phyloP scores from a whole-genome alignment of 2,797 vertebrate species.

The Spinibarbus caldwelli region DNA sequence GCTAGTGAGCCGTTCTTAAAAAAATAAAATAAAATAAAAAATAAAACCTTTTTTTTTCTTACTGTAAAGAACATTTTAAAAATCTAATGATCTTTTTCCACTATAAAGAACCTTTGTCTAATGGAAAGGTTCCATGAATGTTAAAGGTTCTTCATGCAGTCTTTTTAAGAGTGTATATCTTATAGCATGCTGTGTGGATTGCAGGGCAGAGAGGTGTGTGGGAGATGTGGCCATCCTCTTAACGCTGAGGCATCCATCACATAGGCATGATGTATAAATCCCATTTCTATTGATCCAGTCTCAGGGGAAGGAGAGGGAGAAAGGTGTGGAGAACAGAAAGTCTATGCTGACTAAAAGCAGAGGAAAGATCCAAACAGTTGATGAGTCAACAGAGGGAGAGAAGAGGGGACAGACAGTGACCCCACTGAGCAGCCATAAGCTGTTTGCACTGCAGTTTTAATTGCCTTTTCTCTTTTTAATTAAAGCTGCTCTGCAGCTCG shows the following conservation, averaged over 20 bases:
- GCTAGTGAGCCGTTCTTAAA: background rate
- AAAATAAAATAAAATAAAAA: rapidly evolving
- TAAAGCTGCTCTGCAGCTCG: slow-evolving; percentile 43
- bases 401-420: slow-evolving; percentile 30
- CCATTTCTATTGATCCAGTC: slow-evolving; percentile 50
- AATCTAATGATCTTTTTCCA: background rate
- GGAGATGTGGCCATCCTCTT: slow-evolving; percentile 19
- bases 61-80: background rate
- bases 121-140: background rate
- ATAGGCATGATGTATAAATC: slow-evolving; percentile 52
- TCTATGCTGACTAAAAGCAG: slow-evolving; percentile 10
- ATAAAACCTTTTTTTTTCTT: background rate
- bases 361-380: slow-evolving; percentile 17
- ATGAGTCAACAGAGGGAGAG: slow-evolving; percentile 24
- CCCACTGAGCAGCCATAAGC: slow-evolving; percentile 44
- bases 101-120: background rate
- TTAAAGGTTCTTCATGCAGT: background rate
- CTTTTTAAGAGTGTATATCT: background rate
- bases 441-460: slow-evolving; percentile 38
- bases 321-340: slow-evolving; percentile 11
- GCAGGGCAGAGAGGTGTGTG: background rate
- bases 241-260: slow-evolving; percentile 31
- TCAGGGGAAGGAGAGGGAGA: slow-evolving; percentile 11
- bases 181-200: background rate
- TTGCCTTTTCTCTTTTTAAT: slow-evolving; percentile 52